Percentiles rank a stretch among this genome's conserved stretches.
Evolutionary conservation across 2,888 invertebrate genomes (phyloP).

Genomic region (Nasonovia ribisnigri): DNA sequence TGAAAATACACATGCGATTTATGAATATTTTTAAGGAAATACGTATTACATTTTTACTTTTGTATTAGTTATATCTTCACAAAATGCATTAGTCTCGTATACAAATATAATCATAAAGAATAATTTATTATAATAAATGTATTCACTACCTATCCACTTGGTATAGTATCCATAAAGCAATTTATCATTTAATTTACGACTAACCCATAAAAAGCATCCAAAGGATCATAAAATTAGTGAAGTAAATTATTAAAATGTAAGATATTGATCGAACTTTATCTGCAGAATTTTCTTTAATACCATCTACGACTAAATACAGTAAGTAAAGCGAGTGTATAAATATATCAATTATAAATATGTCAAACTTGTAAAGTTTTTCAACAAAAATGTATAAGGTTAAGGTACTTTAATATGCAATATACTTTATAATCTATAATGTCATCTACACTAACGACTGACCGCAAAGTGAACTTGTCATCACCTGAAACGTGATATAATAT

Average conservation of each 20-base stretch:
- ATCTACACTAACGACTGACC: not conserved
- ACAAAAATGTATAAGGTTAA: too few species aligned
- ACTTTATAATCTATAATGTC: too few species aligned
- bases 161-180: not conserved
- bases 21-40: not conserved
- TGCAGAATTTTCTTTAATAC: not conserved
- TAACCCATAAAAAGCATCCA: not conserved
- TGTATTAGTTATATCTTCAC: not conserved
- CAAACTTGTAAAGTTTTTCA: too few species aligned
- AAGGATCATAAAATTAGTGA: slow-evolving; percentile 1
- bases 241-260: not conserved
- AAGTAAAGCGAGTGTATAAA: too few species aligned
- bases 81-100: not conserved
- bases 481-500: not conserved
- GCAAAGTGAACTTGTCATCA: not conserved
- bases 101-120: not conserved
- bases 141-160: not conserved
- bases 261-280: not conserved
- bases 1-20: too few species aligned
- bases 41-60: not conserved
- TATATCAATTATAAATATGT: too few species aligned
- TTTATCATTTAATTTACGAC: not conserved
- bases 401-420: too few species aligned
- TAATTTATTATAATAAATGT: slow-evolving; percentile 12
- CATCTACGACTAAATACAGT: too few species aligned